Evolutionary conservation across 2,888 invertebrate species (phyloP).

Genomic region (Nomada hirtipes): DNA sequence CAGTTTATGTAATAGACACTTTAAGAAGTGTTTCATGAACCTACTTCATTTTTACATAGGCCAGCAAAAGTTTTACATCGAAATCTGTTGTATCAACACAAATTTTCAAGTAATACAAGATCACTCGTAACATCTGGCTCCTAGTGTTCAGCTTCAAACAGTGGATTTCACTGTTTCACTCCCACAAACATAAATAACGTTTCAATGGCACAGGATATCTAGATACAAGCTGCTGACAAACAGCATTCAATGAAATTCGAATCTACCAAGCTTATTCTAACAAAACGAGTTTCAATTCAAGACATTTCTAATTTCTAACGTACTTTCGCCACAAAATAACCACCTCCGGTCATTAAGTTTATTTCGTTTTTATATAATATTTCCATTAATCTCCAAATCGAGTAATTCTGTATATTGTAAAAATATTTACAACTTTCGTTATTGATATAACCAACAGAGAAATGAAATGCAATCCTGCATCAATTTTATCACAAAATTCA

Average conservation of each 20-base stretch:
- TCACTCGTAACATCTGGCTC: slow-evolving; percentile 1
- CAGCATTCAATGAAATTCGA: neutral
- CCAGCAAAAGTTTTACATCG: slow-evolving; percentile 5
- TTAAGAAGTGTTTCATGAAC: neutral
- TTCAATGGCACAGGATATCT: neutral
- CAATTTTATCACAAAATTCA: too few species aligned
- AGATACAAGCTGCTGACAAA: neutral
- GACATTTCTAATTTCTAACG: neutral
- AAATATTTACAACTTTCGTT: too few species aligned
- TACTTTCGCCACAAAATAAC: too few species aligned
- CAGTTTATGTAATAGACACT: neutral
- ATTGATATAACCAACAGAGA: too few species aligned
- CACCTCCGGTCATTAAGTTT: too few species aligned
- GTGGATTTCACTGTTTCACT: slow-evolving; percentile 17
- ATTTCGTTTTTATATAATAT: too few species aligned
- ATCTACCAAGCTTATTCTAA: neutral
- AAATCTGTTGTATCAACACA: slow-evolving; percentile 1
- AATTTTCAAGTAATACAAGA: slow-evolving; percentile 37
- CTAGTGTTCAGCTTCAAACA: slow-evolving; percentile 29
- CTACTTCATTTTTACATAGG: neutral
- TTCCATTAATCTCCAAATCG: too few species aligned
- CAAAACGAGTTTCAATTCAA: neutral
- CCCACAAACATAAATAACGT: neutral
- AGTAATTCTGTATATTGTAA: too few species aligned
- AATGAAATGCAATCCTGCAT: too few species aligned